Evolutionary conservation across 2,888 invertebrate species (phyloP).

Genomic region (Meta bourneti): DNA sequence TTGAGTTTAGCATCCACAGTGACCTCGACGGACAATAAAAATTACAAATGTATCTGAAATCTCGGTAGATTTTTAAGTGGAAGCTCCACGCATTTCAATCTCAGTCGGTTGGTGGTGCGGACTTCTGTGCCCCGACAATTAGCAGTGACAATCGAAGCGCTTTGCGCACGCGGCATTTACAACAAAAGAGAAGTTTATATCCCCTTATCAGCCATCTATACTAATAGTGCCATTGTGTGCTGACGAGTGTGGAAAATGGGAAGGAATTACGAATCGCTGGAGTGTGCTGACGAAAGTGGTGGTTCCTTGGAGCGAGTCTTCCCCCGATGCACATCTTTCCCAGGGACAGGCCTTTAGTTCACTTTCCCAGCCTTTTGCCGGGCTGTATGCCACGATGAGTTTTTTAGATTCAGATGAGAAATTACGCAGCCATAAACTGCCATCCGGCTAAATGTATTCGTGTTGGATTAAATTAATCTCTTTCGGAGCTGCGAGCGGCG

Average conservation of each 20-base stretch:
- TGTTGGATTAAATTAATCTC: background rate
- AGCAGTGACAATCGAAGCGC: slow-evolving; percentile 2
- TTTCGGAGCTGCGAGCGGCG: too few species aligned
- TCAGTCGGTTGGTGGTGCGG: too few species aligned
- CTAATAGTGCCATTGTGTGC: slow-evolving; percentile 71
- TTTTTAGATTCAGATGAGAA: slow-evolving; percentile 11
- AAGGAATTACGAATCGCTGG: slow-evolving; percentile 70
- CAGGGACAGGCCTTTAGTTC: slow-evolving; percentile 12
- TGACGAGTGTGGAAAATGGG: slow-evolving; percentile 67
- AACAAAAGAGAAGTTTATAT: slow-evolving; percentile 51
- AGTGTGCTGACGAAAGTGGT: slow-evolving; percentile 49
- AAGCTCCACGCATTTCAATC: too few species aligned
- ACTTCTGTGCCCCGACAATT: background rate
- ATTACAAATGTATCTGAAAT: too few species aligned
- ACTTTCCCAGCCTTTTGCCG: background rate
- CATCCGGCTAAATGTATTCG: background rate
- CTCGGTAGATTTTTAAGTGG: too few species aligned
- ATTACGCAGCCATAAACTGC: background rate
- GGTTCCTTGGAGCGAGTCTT: slow-evolving; percentile 30
- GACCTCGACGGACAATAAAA: too few species aligned
- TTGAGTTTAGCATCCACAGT: too few species aligned
- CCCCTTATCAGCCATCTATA: slow-evolving; percentile 59
- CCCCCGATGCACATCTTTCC: slow-evolving; percentile 39
- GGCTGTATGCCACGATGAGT: background rate
- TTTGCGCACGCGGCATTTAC: slow-evolving; percentile 24